Evolutionary conservation across 35 echinoderm and acorn worm species (phyloP), one percentile per base, ranked within the genome.

Genomic region (Apostichopus californicus): DNA sequence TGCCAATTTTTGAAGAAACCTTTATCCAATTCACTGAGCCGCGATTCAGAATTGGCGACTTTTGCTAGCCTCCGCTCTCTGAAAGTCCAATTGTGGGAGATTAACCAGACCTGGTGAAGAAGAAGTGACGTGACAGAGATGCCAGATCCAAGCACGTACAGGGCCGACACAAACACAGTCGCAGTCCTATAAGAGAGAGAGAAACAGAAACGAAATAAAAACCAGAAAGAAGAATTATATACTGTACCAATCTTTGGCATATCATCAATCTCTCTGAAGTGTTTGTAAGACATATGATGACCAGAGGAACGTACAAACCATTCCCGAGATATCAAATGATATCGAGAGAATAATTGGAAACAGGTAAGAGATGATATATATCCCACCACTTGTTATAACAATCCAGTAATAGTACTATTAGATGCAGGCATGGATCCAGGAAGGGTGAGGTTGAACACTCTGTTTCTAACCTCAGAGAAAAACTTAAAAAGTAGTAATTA

Each of bases 71-170:
- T 93, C 21, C 93, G 73, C 58, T 99, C 97, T 65, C 97, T 68
- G 78, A 93, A 99, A 6, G 97, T 99, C 92, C 95, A 96, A 88
- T 96, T 96, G 78, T 96, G 95, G 0, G 95, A 95, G 56, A 99
- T 96, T 13, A 96, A 91, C 75, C 94, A 92, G 10, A 92, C 79
- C 57, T 99, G 97, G 55, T 94, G 88, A 1, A 95, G 73, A 4
- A 99, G 92, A 0, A 99, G 66, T 5, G 86, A 91, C 5, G 89
- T 11, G 17, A 99, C 77, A 13, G 91, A 78, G 52, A 78, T n/a
- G 17, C 86, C 89, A 1, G 92, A 92, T 5, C 90, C 18, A 3
- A 80, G 20, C 9, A 91, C 92, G 68, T 99, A 99, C 26, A 93
- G 21, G 8, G 92, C 86, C 28, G 91, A 96, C 6, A 96, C 93